Evolutionary conservation across 37 sponge, comb jelly and placozoan species (phyloP).

Genomic region (Chondrosia reniformis): DNA sequence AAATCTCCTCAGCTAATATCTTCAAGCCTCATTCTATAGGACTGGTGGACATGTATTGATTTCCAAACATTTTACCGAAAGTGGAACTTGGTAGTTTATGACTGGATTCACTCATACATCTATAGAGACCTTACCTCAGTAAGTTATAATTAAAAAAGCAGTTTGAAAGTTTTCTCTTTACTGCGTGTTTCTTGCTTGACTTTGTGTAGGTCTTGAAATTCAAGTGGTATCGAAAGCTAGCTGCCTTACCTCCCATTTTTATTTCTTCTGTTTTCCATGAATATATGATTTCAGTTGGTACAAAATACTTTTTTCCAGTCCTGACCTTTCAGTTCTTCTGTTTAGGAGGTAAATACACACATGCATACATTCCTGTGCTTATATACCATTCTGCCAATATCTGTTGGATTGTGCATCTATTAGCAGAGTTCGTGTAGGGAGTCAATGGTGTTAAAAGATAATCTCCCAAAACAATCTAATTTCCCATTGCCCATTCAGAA

Average conservation of each 20-base stretch:
- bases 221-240: slow-evolving; percentile 37
- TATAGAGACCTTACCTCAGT: slow-evolving; percentile 73
- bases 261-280: slow-evolving; percentile 81
- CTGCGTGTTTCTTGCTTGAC: not conserved
- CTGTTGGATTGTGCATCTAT: too few relatives aligned
- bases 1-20: not conserved
- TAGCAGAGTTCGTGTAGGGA: too few relatives aligned
- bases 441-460: too few relatives aligned
- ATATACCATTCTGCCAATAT: too few relatives aligned
- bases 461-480: too few relatives aligned
- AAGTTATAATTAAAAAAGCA: not conserved
- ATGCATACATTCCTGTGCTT: too few relatives aligned
- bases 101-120: slow-evolving; percentile 88
- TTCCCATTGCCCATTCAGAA: too few relatives aligned
- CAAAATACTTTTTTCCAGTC: slow-evolving; percentile 72
- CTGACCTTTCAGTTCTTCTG: slow-evolving; percentile 54
- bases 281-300: slow-evolving; percentile 71
- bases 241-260: slow-evolving; percentile 58
- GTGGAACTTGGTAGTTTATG: slow-evolving; percentile 87
- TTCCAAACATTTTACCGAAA: slow-evolving; percentile 75
- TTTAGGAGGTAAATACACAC: slow-evolving; percentile 89
- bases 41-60: slow-evolving; percentile 86
- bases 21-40: slow-evolving; percentile 28
- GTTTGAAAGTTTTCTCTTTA: not conserved
- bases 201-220: slow-evolving; percentile 55